Base-by-base conservation (phyloP, 1,140 invertebrate species). In the Dreissena rostriformis region DNA sequence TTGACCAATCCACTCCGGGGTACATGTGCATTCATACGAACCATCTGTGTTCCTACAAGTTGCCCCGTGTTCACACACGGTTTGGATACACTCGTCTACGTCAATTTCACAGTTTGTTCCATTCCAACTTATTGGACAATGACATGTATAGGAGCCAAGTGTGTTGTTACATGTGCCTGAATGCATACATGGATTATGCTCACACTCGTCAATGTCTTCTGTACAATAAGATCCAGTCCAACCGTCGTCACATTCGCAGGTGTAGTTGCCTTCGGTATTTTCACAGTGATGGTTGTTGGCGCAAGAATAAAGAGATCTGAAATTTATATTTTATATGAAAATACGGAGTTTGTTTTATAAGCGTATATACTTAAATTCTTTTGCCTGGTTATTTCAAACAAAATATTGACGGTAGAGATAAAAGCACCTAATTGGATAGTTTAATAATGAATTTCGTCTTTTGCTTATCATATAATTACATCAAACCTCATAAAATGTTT, bases 161-260 rank as follows among this genome's bases (percentile, higher is more conserved):
- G 24, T 57, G 26, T 86, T 80, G 12, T 28, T 39, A 66, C 85
- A 86, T 12, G 29, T 66, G 5, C 80, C 75, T 49, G 65, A 26
- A 53, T 72, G 15, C 49, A n/a, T 24, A 52, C 85, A 86, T 15
- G 82, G 75, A 17, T n/a, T 52, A 14, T 15, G 19, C 17, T 1
- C 49, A 80, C 85, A 86, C 84, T 86, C 85, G 70, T 86, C 53
- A 5, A 86, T 39, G 70, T 84, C 81, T 1, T 2, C n/a, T 0
- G 19, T 51, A 28, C 76, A 79, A 2, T 22, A 55, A 0, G 19
- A 0, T 7, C 76, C 63, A 0, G 49, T 68, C 76, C 76, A 79
- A 6, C 66, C 76, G 1, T 24, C 5, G 0, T 28, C 17, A 24
- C 76, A 79, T 22, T 2, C 24, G 55, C 76, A 79, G 2, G 12